Base-by-base conservation (phyloP, 2,113 vertebrate genomes). In the Siniperca chuatsi region DNA sequence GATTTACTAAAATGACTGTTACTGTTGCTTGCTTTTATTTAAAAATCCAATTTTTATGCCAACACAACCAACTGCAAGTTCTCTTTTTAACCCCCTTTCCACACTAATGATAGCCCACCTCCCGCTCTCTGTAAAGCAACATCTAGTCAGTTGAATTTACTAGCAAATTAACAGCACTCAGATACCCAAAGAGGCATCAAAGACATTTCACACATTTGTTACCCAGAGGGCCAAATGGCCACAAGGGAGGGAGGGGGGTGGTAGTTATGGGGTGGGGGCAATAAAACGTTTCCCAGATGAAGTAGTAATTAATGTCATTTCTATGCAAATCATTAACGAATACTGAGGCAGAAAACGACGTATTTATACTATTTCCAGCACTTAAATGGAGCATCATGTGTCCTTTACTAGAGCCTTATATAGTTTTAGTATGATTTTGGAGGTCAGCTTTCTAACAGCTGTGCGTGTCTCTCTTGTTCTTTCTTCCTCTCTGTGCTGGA, bases 151-250 rank as follows among this genome's bases (percentile, higher is more conserved):
- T 89, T 55, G 89, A 86, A 93, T 94, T 94, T 94, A 90, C 94
- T 94, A 92, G 91, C 90, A 94, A 94, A 94, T 94, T 89, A 94
- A 92, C 92, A 77, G 84, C 89, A 75, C 84, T 84, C 79, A 57
- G 69, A 90, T 91, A 91, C 90, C 90, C 91, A 87, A 64, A 89
- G 88, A 90, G 91, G 92, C 90, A 92, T 92, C 94, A 86, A 87
- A 90, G 91, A 93, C 87, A 94, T 94, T 94, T 93, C 92, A 89
- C 89, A 90, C 94, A 88, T 92, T 92, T 88, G 92, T 90, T 90
- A 75, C 84, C 90, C 91, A 37, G 72, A 71, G 83, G 78, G 84
- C 89, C 92, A 94, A 94, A 94, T 92, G 92, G 87, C 88, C 78
- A 64, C 78, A 35, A 20, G 81, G 86, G 48, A 76, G 65, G 71